Percentiles rank a stretch among this genome's conserved stretches.
These are phyloP conservation scores for Apaloderma vittatum DNA, from an alignment of 2,113 vertebrate genomes.

Conservation along the genomic window DNA sequence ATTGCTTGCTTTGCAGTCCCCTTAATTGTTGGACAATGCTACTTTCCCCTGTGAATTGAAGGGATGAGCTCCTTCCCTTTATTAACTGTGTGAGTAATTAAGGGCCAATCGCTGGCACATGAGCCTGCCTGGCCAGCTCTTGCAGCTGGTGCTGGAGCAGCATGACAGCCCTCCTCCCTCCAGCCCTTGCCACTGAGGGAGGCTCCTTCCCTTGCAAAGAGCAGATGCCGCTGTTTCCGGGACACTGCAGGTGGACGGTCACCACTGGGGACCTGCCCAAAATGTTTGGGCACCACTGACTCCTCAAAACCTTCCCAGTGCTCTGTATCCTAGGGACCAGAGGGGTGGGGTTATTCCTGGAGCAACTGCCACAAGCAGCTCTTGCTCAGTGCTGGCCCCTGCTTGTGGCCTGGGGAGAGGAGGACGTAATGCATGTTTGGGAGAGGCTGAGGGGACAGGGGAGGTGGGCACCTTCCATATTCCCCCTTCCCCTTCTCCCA, in stretches of 20 bases:
- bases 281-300: accelerated
- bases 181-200: accelerated
- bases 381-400: background rate
- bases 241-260: background rate
- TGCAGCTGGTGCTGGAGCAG: background rate
- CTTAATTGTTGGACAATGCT: background rate
- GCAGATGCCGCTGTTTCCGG: accelerated
- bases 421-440: accelerated
- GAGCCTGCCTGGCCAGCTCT: background rate
- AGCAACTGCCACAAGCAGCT: background rate
- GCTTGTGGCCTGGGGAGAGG: accelerated
- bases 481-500: background rate
- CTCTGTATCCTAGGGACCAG: background rate
- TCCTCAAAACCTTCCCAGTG: background rate
- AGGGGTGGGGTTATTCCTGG: background rate
- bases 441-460: background rate
- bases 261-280: background rate
- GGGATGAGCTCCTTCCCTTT: background rate
- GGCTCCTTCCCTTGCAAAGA: background rate
- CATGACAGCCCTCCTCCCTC: background rate
- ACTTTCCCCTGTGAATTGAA: background rate
- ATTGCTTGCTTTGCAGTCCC: background rate
- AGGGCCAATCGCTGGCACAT: background rate
- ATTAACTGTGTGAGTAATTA: background rate
- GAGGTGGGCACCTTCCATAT: background rate